These are phyloP conservation scores for Geopemphigus sp. DNA, from an alignment of 1,140 invertebrate genomes.

Conservation along the genomic window DNA sequence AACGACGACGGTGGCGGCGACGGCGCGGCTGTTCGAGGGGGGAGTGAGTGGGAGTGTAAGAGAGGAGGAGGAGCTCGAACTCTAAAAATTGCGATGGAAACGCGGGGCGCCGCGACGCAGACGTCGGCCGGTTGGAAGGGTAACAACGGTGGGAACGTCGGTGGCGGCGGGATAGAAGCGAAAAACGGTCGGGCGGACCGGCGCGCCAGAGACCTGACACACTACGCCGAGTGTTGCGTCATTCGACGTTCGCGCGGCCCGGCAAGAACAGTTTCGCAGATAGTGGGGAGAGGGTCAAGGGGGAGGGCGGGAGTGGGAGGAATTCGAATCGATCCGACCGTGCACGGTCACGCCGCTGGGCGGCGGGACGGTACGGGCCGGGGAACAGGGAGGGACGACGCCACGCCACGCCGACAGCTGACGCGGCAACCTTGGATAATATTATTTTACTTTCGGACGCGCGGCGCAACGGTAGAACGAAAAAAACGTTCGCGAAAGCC, in stretches of 20 bases:
- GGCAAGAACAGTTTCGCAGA: neutral
- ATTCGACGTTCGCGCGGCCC: neutral
- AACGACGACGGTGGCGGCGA: constrained; percentile 38
- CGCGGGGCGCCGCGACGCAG: neutral
- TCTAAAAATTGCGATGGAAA: constrained; percentile 22
- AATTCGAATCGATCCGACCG: constrained; percentile 47
- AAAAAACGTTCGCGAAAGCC: too few relatives aligned
- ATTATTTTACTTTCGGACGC: constrained; percentile 22
- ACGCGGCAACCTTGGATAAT: constrained; percentile 44
- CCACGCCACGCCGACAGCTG: constrained; percentile 9
- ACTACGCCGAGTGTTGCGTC: constrained; percentile 49
- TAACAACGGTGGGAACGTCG: constrained; percentile 7
- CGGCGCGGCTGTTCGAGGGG: neutral
- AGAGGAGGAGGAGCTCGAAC: neutral
- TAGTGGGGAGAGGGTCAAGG: neutral
- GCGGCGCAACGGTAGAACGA: too few relatives aligned
- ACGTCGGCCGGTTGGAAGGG: neutral
- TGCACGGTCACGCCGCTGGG: too few relatives aligned
- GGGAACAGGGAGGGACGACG: neutral
- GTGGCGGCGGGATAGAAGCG: constrained; percentile 54
- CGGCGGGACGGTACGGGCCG: too few relatives aligned
- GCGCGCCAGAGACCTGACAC: constrained; percentile 53
- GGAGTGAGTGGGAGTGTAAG: neutral
- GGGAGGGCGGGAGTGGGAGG: too few relatives aligned
- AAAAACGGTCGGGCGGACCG: constrained; percentile 54